Evolutionary conservation across 1,140 invertebrate genomes (phyloP), one percentile per base, ranked within the genome.

Genomic region (Bombus impatiens): DNA sequence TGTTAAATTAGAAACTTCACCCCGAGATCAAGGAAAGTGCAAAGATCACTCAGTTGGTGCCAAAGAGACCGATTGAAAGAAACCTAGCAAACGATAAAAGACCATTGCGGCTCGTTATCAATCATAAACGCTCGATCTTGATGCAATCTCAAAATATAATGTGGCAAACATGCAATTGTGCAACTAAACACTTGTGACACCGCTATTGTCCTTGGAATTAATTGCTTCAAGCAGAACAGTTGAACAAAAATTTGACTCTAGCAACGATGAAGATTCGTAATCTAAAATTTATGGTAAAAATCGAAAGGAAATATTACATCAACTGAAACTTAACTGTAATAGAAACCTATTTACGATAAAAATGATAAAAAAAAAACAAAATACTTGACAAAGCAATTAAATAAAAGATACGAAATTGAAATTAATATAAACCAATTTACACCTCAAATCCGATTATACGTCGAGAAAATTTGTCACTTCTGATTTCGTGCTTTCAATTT

Each of bases 11-110:
- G 32, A 79, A 79, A 67, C 32, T 37, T 79, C 78, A 47, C 42
- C 42, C 13, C 32, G 65, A 37, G 78, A 79, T 79, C 78, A 68
- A 79, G 78, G 79, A 71, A 57, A 81, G 67, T 57, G 37, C 79
- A 81, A 71, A 81, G 67, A 81, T 81, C 67, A 32, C 22, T 53
- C 18, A 47, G n/a, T n/a, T 18, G n/a, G 4, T 18, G 12, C 8
- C n/a, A 18, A 22, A 59, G 35, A 65, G 28, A 12, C 18, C 8
- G 35, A 37, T 62, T 13, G 40, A 65, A 67, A 47, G 65, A 70
- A 68, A 79, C 65, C 32, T 47, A 68, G 42, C n/a, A 37, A 70
- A 79, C 10, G 79, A 81, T 72, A 57, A 72, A 72, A 32, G 18
- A 12, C 35, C 32, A 13, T 47, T 81, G 37, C 13, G 22, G 47